Evolutionary conservation across 2,888 invertebrate species (phyloP).

Genomic region (Parnassius glacialis): DNA sequence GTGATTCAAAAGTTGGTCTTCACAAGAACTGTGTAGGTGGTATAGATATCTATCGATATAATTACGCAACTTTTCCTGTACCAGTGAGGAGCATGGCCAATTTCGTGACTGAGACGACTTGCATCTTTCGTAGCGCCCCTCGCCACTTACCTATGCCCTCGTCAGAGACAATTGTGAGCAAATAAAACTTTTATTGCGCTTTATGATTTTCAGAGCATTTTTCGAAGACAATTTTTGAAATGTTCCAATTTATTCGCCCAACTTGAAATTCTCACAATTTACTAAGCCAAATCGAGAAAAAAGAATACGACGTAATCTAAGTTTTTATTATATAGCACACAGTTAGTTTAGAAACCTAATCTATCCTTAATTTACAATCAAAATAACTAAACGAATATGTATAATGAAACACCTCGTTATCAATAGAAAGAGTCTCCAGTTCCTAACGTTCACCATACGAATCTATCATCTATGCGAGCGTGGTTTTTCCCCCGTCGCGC

Average conservation of each 20-base stretch:
- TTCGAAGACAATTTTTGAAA: slow-evolving; percentile 66
- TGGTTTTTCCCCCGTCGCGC: no score
- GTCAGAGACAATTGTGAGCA: slow-evolving; percentile 63
- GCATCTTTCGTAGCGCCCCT: slow-evolving; percentile 37
- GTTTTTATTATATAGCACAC: no score
- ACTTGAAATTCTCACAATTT: slow-evolving; percentile 48
- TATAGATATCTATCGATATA: slow-evolving; percentile 47
- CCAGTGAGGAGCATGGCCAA: slow-evolving; percentile 35
- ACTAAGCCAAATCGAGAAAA: neutral
- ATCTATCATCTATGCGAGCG: no score
- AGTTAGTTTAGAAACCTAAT: no score
- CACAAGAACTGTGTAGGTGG: slow-evolving; percentile 9
- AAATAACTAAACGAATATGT: no score
- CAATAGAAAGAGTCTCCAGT: no score
- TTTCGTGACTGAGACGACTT: slow-evolving; percentile 29
- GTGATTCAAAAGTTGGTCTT: slow-evolving; percentile 39
- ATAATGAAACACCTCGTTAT: no score
- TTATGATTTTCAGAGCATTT: slow-evolving; percentile 74
- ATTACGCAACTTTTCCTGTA: slow-evolving; percentile 49
- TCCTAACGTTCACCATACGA: no score
- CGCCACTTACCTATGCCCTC: slow-evolving; percentile 40
- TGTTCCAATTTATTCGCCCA: slow-evolving; percentile 62
- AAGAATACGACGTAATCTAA: no score
- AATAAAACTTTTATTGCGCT: slow-evolving; percentile 74
- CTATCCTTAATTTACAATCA: no score